These are phyloP conservation scores for Euborellia annulipes DNA, from an alignment of 1,140 invertebrate genomes.

Conservation along the genomic window DNA sequence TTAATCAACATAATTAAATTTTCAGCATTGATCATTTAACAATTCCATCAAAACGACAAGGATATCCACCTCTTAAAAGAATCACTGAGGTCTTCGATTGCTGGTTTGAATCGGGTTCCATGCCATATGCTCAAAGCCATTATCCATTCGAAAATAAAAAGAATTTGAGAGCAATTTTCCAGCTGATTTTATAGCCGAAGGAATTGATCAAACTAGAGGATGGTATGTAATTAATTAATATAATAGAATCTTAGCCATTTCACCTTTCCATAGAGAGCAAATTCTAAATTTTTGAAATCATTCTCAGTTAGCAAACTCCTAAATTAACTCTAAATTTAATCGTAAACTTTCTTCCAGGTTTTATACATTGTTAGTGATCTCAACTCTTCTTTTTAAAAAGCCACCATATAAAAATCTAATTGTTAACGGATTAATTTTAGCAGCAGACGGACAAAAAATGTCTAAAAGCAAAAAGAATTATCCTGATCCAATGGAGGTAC, in stretches of 20 bases:
- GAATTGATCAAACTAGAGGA: constrained; percentile 96
- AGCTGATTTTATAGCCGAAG: constrained; percentile 99
- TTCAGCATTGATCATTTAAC: constrained; percentile 79
- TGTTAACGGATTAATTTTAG: constrained; percentile 87
- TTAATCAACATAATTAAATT: too few relatives aligned
- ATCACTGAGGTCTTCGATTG: constrained; percentile 97
- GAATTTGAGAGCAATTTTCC: constrained; percentile 91
- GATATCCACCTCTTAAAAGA: constrained; percentile 65
- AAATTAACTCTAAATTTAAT: neutral
- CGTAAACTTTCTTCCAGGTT: constrained; percentile 40
- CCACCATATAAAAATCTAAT: constrained; percentile 97
- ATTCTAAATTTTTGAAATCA: too few relatives aligned
- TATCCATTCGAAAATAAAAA: constrained; percentile 88
- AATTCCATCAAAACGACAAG: constrained; percentile 77
- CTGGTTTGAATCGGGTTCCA: constrained; percentile 99
- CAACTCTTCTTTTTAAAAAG: constrained; percentile 90
- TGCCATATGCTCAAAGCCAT: constrained; percentile 96
- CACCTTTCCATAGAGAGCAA: neutral
- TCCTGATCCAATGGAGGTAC: constrained; percentile 75
- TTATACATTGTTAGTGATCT: constrained; percentile 92
- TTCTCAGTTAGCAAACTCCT: too few relatives aligned
- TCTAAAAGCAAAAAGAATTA: constrained; percentile 99
- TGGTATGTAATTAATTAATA: constrained; percentile 37
- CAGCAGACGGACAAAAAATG: constrained; percentile 97
- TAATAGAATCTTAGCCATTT: neutral